Evolutionary conservation across 2,888 invertebrate species (phyloP).

Genomic region (Ophion ventricosus): DNA sequence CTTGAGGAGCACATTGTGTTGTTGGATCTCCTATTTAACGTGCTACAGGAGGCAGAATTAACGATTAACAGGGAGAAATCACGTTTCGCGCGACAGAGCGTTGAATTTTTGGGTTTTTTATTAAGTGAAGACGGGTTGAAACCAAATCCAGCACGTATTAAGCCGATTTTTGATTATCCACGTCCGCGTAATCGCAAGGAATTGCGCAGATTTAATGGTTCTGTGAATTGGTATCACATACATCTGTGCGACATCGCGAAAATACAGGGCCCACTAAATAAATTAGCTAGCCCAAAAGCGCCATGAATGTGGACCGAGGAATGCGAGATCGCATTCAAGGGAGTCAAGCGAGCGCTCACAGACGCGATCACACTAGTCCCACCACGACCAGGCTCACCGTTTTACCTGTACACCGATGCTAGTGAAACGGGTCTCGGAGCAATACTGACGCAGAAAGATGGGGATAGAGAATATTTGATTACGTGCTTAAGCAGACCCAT

Average conservation of each 20-base stretch:
- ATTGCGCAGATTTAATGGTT: constrained; percentile 43
- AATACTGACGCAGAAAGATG: constrained; percentile 47
- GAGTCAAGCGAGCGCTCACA: constrained; percentile 25
- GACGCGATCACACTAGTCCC: constrained; percentile 40
- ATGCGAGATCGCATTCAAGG: constrained; percentile 28
- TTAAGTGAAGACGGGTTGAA: constrained; percentile 57
- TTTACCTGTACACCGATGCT: constrained; percentile 54
- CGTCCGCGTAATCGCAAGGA: constrained; percentile 60
- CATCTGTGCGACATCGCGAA: constrained; percentile 41
- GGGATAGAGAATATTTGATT: constrained; percentile 41
- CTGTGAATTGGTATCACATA: constrained; percentile 34
- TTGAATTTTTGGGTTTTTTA: constrained; percentile 24
- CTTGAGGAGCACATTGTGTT: constrained; percentile 14
- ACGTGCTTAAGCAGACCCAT: constrained; percentile 52
- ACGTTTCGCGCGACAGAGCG: constrained; percentile 9
- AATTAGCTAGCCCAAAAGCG: constrained; percentile 40
- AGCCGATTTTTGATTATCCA: constrained; percentile 59
- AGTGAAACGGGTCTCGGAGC: constrained; percentile 54
- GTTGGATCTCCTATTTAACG: constrained; percentile 12
- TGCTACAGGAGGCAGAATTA: constrained; percentile 13
- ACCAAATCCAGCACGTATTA: constrained; percentile 62
- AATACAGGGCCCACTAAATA: constrained; percentile 46
- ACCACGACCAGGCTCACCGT: constrained; percentile 50
- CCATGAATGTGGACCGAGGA: constrained; percentile 39
- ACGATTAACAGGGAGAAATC: constrained; percentile 16